Percentiles rank a stretch among this genome's conserved stretches.
phyloP scores from a whole-genome alignment of 2,797 vertebrate species.

The Rhinichthys osculus region DNA sequence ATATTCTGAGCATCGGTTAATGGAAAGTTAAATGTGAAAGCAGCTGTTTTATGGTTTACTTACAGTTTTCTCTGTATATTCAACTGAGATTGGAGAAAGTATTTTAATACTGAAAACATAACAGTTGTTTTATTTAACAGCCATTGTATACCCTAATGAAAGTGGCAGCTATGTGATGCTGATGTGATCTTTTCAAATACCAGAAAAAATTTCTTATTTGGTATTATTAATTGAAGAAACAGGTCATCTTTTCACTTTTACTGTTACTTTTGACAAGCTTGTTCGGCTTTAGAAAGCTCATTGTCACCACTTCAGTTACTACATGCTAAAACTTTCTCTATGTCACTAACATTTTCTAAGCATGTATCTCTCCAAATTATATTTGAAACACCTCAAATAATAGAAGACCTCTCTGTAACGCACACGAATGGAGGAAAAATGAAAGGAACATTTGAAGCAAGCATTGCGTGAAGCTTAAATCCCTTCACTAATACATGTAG shows the following conservation, averaged over 20 bases:
- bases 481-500: slow-evolving; percentile 6
- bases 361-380: slow-evolving; percentile 38
- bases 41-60: not conserved
- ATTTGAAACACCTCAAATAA: slow-evolving; percentile 17
- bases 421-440: not conserved
- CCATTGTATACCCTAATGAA: not conserved
- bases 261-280: not conserved
- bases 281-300: not conserved
- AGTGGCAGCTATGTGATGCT: not conserved
- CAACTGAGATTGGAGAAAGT: not conserved
- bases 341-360: slow-evolving; percentile 20
- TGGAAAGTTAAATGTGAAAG: not conserved
- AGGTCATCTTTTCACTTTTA: not conserved
- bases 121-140: not conserved
- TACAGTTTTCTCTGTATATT: not conserved
- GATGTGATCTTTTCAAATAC: not conserved
- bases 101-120: not conserved
- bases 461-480: not conserved
- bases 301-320: slow-evolving; percentile 16
- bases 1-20: not conserved
- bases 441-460: slow-evolving; percentile 1
- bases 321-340: not conserved
- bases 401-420: not conserved
- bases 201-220: not conserved
- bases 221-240: not conserved